Evolutionary conservation across 1,140 invertebrate species (phyloP).

Genomic region (Magallana angulata): DNA sequence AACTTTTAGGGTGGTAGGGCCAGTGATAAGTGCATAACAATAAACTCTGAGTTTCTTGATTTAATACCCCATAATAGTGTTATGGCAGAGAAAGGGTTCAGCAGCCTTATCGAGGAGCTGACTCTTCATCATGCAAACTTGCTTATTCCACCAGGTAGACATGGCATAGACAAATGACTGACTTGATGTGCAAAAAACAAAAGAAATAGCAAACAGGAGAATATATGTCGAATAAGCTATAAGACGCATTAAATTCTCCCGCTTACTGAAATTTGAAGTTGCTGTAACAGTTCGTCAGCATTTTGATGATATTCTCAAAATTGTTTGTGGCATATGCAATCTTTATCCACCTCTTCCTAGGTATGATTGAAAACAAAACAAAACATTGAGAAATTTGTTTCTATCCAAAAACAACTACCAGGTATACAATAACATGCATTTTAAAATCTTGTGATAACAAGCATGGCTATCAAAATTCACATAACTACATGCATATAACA

Average conservation of each 20-base stretch:
- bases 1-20: constrained; percentile 75
- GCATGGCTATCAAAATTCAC: too few relatives aligned
- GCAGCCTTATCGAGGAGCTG: constrained; percentile 48
- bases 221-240: constrained; percentile 47
- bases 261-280: constrained; percentile 43
- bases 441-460: too few relatives aligned
- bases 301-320: too few relatives aligned
- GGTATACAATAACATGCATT: too few relatives aligned
- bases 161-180: constrained; percentile 44
- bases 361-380: too few relatives aligned
- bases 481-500: too few relatives aligned
- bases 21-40: constrained; percentile 76
- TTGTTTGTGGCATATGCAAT: too few relatives aligned
- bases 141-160: constrained; percentile 25
- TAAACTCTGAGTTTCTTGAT: constrained; percentile 70
- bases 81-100: constrained; percentile 79
- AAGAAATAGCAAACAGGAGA: constrained; percentile 45
- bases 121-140: constrained; percentile 5
- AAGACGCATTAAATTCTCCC: constrained; percentile 40
- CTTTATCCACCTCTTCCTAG: too few relatives aligned
- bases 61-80: constrained; percentile 72
- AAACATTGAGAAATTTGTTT: too few relatives aligned
- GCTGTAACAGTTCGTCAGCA: constrained; percentile 37
- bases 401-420: too few relatives aligned
- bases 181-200: constrained; percentile 30